Evolutionary conservation across 2,888 invertebrate species (phyloP), one percentile per base, ranked within the genome.

Genomic region (Gibbula magus): DNA sequence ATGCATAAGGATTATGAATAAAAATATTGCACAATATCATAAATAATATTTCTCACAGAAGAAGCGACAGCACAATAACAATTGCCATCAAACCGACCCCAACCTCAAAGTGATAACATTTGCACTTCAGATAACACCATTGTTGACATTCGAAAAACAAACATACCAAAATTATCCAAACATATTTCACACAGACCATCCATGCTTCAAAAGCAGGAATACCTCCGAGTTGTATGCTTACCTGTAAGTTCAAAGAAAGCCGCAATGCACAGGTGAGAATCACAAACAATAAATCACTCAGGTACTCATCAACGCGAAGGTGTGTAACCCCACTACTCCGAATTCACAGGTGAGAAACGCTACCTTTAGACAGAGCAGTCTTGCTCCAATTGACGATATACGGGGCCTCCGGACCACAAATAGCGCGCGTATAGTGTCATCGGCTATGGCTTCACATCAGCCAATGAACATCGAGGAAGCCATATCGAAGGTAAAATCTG

Each of bases 321-420:
- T 61, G 61, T 18, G 29, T 29, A 61, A 29, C 25, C 2, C 13
- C 22, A 20, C 29, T 61, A 61, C 29, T 61, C 61, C 61, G 61
- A 61, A 61, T 8, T 61, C 61, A 25, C 29, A 16, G 16, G 29
- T 16, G 29, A 25, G 61, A 29, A 61, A 18, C 61, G 29, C 61
- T 25, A 61, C 61, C 45, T 45, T 45, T 45, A 29, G 29, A 18
- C 4, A 61, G 29, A 61, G 13, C 61, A 61, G 29, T 8, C 18
- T 29, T 61, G 61, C 61, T 61, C 61, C 61, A 61, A 61, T 61
- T 61, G 61, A 61, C 61, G 61, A 61, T 61, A n/a, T 61, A 61
- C 29, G 3, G 61, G 29, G 61, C 7, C 61, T 25, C 13, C 61
- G 10, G 16, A 61, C 25, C 61, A 29, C 61, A 61, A 61, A 61